Evolutionary conservation across 2,113 vertebrate species (phyloP).

Genomic region (Ophthalmolycus amberensis): DNA sequence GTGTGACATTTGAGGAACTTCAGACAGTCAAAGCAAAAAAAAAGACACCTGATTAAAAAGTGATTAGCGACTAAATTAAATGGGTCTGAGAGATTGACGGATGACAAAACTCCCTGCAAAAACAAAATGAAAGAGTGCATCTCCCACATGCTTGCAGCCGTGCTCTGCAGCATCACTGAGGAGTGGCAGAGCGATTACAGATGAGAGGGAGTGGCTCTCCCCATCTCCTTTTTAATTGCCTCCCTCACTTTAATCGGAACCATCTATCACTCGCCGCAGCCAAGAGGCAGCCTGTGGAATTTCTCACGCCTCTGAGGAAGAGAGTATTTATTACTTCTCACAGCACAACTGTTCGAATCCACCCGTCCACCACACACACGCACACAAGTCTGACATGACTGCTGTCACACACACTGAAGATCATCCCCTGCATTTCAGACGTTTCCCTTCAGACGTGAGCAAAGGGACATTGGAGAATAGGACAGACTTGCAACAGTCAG

Average conservation of each 20-base stretch:
- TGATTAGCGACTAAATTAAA: slow-evolving; percentile 9
- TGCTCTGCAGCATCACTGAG: slow-evolving; percentile 16
- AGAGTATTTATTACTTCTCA: slow-evolving; percentile 35
- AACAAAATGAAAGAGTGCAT: slow-evolving; percentile 12
- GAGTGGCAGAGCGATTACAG: slow-evolving; percentile 60
- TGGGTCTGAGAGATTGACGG: neutral
- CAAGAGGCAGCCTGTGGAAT: slow-evolving; percentile 46
- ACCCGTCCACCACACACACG: neutral
- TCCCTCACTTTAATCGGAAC: slow-evolving; percentile 71
- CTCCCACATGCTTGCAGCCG: slow-evolving; percentile 1
- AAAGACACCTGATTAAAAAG: slow-evolving; percentile 15
- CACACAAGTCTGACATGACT: neutral
- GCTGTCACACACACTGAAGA: slow-evolving; percentile 30
- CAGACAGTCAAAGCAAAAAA: slow-evolving; percentile 1
- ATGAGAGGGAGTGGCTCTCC: slow-evolving; percentile 55
- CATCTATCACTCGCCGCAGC: slow-evolving; percentile 72
- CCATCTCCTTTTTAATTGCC: slow-evolving; percentile 76
- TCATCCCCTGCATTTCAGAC: slow-evolving; percentile 15
- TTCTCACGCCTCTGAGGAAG: slow-evolving; percentile 48
- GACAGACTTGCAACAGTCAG: slow-evolving; percentile 20
- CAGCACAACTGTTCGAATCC: slow-evolving; percentile 35
- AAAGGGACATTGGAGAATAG: neutral
- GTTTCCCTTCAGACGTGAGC: neutral
- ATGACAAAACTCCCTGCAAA: neutral
- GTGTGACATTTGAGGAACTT: neutral